Percentiles rank a stretch among this genome's conserved stretches.
These are phyloP conservation scores for Alexandromys fortis DNA, from an alignment of 2,113 vertebrate species.

Conservation along the genomic window DNA sequence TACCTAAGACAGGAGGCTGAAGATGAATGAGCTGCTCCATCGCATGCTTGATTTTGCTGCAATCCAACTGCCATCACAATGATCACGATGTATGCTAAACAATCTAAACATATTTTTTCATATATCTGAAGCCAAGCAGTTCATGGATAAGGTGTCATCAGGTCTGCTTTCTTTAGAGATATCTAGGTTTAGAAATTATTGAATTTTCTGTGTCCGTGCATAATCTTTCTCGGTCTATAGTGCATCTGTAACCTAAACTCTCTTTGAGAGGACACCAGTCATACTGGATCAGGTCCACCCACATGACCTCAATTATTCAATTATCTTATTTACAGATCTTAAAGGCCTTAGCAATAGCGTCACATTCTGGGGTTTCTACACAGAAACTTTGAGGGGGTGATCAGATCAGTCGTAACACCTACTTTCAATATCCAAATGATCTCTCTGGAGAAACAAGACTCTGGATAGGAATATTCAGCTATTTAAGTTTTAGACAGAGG, in stretches of 20 bases:
- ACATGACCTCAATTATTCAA: not conserved
- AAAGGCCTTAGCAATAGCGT: not conserved
- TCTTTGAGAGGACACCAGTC: not conserved
- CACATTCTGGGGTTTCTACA: not conserved
- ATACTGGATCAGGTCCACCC: not conserved
- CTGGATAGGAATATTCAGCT: not conserved
- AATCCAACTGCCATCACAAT: not conserved
- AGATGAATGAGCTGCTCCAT: not conserved
- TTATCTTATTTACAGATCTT: not conserved
- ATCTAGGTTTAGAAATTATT: not conserved
- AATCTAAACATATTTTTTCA: not conserved
- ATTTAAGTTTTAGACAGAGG: not conserved
- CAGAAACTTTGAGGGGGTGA: not conserved
- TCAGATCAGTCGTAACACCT: not conserved
- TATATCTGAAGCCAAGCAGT: not conserved
- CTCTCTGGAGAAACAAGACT: not conserved
- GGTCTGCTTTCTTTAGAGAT: not conserved
- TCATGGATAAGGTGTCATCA: not conserved
- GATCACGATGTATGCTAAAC: not conserved
- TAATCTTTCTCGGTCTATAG: rapidly evolving
- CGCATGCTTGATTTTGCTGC: not conserved
- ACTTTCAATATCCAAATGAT: not conserved
- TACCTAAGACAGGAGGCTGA: not conserved
- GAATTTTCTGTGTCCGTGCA: not conserved
- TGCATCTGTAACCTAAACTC: not conserved